These are phyloP conservation scores for Penaeus indicus DNA, from an alignment of 1,140 invertebrate species.

Conservation along the genomic window DNA sequence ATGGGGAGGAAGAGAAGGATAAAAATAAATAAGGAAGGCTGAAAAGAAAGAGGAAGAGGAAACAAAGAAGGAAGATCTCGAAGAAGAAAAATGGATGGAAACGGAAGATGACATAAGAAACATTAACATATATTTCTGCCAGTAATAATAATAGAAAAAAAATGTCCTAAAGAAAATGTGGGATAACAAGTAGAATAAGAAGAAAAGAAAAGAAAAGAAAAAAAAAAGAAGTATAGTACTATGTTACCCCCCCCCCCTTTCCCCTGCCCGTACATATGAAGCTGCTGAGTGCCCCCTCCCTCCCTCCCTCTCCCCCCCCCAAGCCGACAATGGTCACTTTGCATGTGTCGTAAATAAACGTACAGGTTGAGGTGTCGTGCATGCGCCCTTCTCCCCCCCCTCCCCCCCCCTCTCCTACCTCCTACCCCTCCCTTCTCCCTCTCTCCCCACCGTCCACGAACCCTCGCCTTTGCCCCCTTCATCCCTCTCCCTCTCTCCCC, in stretches of 20 bases:
- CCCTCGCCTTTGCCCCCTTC: too few relatives aligned
- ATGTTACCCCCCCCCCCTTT: neutral
- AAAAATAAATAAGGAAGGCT: neutral
- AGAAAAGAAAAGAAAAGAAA: neutral
- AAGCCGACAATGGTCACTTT: constrained; percentile 35
- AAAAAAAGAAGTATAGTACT: neutral
- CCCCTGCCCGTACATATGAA: neutral
- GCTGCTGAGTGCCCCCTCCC: neutral
- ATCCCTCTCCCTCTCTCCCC: too few relatives aligned
- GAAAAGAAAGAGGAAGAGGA: neutral
- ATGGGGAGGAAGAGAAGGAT: too few relatives aligned
- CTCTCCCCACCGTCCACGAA: too few relatives aligned
- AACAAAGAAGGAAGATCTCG: neutral
- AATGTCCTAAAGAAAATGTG: too few relatives aligned
- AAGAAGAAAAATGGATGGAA: neutral
- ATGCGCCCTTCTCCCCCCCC: neutral
- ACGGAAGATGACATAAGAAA: neutral
- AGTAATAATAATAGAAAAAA: too few relatives aligned
- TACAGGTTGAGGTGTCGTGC: neutral
- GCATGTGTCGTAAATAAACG: constrained; percentile 35
- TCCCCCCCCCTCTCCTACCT: neutral
- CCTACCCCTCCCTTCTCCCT: too few relatives aligned
- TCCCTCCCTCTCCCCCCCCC: constrained; percentile 12
- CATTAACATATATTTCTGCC: neutral
- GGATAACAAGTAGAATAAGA: too few relatives aligned